A percentile compares a stretch with the other conserved stretches of the same genome.
These are phyloP conservation scores for Hozukius guyotensis DNA, from an alignment of 2,797 vertebrate genomes.

Conservation along the genomic window DNA sequence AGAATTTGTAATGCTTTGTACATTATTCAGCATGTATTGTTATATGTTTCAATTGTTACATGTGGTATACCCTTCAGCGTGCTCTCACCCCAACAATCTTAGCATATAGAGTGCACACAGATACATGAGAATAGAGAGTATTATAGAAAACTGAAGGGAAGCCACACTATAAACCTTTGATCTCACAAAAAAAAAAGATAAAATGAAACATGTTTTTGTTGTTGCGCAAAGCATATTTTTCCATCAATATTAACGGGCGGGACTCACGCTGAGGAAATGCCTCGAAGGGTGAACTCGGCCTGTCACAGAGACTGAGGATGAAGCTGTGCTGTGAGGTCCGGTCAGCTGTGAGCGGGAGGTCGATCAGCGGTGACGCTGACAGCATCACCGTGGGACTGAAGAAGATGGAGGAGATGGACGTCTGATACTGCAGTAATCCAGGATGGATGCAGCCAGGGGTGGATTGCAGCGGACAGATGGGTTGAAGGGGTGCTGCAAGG, in stretches of 20 bases:
- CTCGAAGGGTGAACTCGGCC: constrained; percentile 1
- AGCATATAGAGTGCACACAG: not conserved
- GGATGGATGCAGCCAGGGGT: not conserved
- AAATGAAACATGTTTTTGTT: constrained; percentile 1
- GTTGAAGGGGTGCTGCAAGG: not conserved
- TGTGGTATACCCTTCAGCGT: not conserved
- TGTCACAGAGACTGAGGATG: constrained; percentile 31
- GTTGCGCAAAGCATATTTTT: not conserved
- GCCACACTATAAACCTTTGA: not conserved
- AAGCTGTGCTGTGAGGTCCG: constrained; percentile 25
- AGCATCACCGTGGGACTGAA: not conserved
- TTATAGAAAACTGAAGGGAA: not conserved
- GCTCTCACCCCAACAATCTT: not conserved
- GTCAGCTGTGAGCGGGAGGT: constrained; percentile 41
- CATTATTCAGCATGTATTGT: not conserved
- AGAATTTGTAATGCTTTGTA: too few species aligned
- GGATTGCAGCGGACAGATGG: not conserved
- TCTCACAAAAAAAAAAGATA: not conserved
- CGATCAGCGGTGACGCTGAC: constrained; percentile 41
- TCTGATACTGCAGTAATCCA: not conserved
- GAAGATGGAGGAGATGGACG: constrained; percentile 29
- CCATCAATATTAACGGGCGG: constrained; percentile 39
- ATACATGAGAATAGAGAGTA: not conserved
- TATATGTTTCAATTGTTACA: not conserved
- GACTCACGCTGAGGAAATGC: constrained; percentile 20